These are phyloP conservation scores for Rhogogaster chlorosoma DNA, from an alignment of 2,888 invertebrate genomes.

Conservation along the genomic window DNA sequence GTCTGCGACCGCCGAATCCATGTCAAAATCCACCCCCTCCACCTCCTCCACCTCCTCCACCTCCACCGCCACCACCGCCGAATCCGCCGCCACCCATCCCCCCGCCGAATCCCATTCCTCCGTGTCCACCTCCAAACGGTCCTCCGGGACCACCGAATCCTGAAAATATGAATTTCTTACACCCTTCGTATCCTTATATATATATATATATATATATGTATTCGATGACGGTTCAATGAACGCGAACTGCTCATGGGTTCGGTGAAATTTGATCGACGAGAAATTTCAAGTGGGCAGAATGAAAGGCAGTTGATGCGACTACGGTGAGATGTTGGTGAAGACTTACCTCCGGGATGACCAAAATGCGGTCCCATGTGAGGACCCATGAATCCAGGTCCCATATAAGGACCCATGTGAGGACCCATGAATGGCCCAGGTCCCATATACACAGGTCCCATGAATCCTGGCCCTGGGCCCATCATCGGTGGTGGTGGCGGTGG, in stretches of 20 bases:
- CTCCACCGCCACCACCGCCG: slow-evolving; percentile 20
- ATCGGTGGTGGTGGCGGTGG: slow-evolving; percentile 23
- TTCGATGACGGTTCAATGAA: not conserved
- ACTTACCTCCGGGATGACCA: slow-evolving; percentile 21
- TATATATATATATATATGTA: too few species aligned
- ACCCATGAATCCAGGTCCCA: not conserved
- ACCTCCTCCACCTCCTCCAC: not conserved
- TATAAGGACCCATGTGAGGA: not conserved
- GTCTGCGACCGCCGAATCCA: not conserved
- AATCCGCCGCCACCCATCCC: slow-evolving; percentile 32
- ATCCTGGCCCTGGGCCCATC: slow-evolving; percentile 6
- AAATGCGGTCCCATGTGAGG: not conserved
- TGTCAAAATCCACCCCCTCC: not conserved
- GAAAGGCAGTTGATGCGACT: too few species aligned
- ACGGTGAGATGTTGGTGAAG: not conserved
- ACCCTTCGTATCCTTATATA: not conserved
- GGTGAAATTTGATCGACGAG: not conserved
- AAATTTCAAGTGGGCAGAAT: not conserved
- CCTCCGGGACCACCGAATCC: slow-evolving; percentile 35
- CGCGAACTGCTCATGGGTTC: not conserved
- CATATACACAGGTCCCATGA: not conserved
- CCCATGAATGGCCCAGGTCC: slow-evolving; percentile 8
- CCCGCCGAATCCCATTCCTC: not conserved
- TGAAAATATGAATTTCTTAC: not conserved
- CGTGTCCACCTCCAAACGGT: slow-evolving; percentile 6